Evolutionary conservation across 2,797 vertebrate genomes (phyloP).

Genomic region (Pseudocheirus occidentalis): DNA sequence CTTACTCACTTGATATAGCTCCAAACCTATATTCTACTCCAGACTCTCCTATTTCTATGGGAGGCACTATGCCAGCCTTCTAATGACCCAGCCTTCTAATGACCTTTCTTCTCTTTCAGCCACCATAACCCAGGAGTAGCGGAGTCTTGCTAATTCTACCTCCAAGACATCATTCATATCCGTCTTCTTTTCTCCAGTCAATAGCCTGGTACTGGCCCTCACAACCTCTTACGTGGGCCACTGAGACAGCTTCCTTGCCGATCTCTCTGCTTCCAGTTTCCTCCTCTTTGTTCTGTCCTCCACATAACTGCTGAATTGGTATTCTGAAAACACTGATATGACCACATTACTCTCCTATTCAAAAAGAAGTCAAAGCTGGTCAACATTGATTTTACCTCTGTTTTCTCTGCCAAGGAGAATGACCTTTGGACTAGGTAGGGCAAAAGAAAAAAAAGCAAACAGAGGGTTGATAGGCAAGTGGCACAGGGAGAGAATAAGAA

Average conservation of each 20-base stretch:
- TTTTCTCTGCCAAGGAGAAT: neutral
- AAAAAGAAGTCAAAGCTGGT: neutral
- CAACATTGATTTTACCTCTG: neutral
- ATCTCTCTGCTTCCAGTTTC: neutral
- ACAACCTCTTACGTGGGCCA: neutral
- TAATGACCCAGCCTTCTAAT: too few relatives aligned
- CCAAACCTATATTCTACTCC: neutral
- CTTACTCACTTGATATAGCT: neutral
- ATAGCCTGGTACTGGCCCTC: neutral
- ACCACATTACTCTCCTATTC: neutral
- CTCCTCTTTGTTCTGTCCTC: neutral
- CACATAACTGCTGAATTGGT: neutral
- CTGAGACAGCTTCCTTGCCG: neutral
- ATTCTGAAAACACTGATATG: neutral
- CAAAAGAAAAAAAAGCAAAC: neutral
- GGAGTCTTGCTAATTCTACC: neutral
- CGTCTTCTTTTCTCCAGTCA: neutral
- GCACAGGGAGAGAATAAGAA: neutral
- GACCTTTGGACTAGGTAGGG: neutral
- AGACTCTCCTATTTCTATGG: neutral
- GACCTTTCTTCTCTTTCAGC: neutral
- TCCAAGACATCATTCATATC: neutral
- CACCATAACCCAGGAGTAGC: neutral
- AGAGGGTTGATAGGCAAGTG: neutral
- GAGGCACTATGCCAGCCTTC: neutral